Percentiles rank a stretch among this genome's conserved stretches.
Conservation (phyloP, 2,113 vertebrate genomes). For the Bubo bubo region DNA sequence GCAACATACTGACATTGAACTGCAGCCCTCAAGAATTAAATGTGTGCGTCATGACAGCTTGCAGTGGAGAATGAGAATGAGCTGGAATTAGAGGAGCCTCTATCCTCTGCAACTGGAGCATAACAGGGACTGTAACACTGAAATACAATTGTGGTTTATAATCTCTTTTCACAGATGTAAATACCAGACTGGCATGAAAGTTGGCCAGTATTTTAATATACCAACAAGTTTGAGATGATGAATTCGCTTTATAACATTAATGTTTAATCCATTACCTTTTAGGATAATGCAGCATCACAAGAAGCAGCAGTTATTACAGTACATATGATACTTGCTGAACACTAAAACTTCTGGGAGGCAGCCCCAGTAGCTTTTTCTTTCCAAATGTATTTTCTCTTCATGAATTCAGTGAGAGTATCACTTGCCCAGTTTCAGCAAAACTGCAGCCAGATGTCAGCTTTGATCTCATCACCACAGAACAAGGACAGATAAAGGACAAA, state of each 20-base stretch:
- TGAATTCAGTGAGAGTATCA: constrained; percentile 38
- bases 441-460: constrained; percentile 57
- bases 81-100: neutral
- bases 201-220: neutral
- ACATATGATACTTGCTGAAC: neutral
- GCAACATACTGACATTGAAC: neutral
- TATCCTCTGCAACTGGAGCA: neutral
- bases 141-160: neutral
- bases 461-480: constrained; percentile 47
- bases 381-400: constrained; percentile 1
- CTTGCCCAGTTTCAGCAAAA: constrained; percentile 53
- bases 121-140: neutral
- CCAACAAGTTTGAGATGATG: neutral
- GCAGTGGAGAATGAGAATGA: neutral
- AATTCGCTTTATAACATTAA: neutral
- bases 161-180: neutral
- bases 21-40: neutral
- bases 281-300: neutral
- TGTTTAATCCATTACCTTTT: neutral
- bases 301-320: neutral
- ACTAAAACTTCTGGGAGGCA: neutral
- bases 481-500: constrained; percentile 49
- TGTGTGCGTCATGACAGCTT: neutral
- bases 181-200: neutral
- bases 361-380: neutral